These are phyloP conservation scores for Nothura maculosa DNA, from an alignment of 2,797 vertebrate species.

Conservation along the genomic window DNA sequence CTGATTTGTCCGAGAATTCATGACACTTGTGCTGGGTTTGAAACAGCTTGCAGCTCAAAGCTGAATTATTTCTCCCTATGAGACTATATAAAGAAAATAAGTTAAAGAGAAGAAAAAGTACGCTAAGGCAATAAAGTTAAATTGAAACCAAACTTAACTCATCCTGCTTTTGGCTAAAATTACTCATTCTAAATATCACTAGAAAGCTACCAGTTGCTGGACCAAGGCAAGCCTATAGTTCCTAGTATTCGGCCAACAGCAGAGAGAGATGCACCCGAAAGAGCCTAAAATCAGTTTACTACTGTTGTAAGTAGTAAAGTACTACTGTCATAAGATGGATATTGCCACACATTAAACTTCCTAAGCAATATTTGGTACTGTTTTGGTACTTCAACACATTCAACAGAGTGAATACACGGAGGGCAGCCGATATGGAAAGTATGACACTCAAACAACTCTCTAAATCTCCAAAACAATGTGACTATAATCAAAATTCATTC, in stretches of 20 bases:
- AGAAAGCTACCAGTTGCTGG: neutral
- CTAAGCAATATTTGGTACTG: neutral
- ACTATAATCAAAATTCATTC: neutral
- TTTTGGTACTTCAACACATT: neutral
- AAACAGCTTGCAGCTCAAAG: constrained; percentile 49
- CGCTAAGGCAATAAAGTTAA: neutral
- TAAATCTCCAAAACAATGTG: neutral
- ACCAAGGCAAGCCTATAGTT: neutral
- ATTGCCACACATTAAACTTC: neutral
- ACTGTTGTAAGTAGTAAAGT: neutral
- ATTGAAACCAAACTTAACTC: neutral
- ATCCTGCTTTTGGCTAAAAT: neutral
- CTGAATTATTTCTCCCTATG: neutral
- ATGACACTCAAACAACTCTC: neutral
- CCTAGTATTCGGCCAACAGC: neutral
- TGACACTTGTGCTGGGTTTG: neutral
- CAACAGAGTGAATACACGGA: neutral
- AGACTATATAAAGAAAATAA: neutral
- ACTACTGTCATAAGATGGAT: neutral
- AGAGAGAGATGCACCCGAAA: neutral
- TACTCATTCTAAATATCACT: neutral
- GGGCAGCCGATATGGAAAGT: neutral
- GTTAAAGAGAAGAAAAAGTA: neutral
- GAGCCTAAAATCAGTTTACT: neutral
- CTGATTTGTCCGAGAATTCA: constrained; percentile 3